These are phyloP conservation scores for Apis dorsata DNA, from an alignment of 1,140 invertebrate species.

Conservation along the genomic window DNA sequence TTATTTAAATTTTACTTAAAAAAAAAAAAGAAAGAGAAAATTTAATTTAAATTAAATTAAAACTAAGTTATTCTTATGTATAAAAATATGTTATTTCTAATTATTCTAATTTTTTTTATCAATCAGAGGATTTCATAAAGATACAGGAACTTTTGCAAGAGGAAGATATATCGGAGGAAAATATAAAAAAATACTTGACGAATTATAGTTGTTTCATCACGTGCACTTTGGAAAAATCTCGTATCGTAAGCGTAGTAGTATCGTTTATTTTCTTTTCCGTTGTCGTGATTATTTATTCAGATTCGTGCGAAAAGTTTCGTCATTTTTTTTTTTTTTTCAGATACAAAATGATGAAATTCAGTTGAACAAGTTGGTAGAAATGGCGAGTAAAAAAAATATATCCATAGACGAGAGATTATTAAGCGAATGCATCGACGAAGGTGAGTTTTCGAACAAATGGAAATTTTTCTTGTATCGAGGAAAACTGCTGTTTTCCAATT, in stretches of 20 bases:
- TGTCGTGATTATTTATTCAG: too few species aligned
- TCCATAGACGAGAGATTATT: neutral
- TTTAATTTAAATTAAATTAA: neutral
- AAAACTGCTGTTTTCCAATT: too few species aligned
- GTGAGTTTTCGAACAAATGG: neutral
- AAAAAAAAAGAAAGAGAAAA: neutral
- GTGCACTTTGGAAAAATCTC: neutral
- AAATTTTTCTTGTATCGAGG: too few species aligned
- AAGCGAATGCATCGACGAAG: neutral
- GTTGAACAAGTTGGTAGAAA: neutral
- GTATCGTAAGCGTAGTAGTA: neutral
- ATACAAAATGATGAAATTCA: neutral
- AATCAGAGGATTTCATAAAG: neutral
- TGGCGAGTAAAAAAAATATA: neutral
- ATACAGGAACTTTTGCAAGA: neutral
- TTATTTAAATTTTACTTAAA: neutral
- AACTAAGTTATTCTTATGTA: neutral
- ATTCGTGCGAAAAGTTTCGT: neutral
- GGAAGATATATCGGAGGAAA: rapidly evolving
- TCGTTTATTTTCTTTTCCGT: too few species aligned
- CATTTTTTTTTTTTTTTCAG: neutral
- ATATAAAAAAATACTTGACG: rapidly evolving
- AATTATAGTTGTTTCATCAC: neutral
- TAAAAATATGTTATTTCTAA: neutral
- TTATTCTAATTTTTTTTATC: neutral